phyloP scores from a whole-genome alignment of 2,888 invertebrate species.

The Eugnorisma glareosa region DNA sequence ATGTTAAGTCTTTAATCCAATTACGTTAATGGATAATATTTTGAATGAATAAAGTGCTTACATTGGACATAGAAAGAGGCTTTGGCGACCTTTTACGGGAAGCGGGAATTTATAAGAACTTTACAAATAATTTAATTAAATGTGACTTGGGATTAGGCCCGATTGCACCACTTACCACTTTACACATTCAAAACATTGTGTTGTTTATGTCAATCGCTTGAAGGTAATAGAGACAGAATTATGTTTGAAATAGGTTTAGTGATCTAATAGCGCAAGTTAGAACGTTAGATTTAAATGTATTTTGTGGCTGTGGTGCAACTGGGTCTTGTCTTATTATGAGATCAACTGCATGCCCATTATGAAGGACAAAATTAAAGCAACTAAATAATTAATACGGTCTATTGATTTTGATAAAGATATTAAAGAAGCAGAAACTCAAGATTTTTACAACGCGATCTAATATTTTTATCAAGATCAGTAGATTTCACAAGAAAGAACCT shows the following conservation, averaged over 20 bases:
- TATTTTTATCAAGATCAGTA: not conserved
- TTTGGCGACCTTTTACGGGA: slow-evolving; percentile 7
- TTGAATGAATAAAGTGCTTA: slow-evolving; percentile 17
- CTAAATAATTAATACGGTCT: not conserved
- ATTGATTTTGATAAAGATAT: not conserved
- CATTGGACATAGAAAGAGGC: not conserved
- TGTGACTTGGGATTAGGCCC: not conserved
- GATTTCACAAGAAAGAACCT: not conserved
- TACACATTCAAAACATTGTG: not conserved
- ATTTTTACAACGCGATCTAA: not conserved
- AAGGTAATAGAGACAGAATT: not conserved
- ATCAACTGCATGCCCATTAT: not conserved
- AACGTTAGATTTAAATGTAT: not conserved
- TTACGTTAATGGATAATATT: slow-evolving; percentile 39
- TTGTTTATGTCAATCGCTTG: not conserved
- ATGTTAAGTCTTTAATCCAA: slow-evolving; percentile 51
- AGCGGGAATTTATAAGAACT: not conserved
- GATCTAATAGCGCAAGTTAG: not conserved
- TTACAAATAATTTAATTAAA: slow-evolving; percentile 8
- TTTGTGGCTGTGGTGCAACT: not conserved
- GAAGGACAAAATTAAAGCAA: not conserved
- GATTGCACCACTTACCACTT: not conserved
- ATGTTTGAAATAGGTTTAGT: not conserved
- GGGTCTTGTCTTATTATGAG: not conserved
- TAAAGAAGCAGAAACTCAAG: not conserved